Evolutionary conservation across 2,888 invertebrate species (phyloP).

Genomic region (Luffia ferchaultella): DNA sequence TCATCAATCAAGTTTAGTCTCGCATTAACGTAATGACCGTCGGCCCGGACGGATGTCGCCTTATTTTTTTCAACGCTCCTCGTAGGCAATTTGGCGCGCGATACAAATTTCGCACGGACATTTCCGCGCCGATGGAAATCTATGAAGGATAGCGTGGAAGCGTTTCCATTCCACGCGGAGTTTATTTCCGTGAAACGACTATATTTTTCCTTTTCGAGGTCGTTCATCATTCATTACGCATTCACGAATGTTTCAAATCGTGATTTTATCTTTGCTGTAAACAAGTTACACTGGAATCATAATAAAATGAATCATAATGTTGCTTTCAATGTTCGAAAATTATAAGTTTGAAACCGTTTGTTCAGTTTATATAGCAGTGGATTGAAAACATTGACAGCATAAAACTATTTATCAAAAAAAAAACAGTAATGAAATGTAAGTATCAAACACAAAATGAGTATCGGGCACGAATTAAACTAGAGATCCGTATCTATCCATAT

Average conservation of each 20-base stretch:
- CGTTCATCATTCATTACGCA: background rate
- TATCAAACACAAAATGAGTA: no score
- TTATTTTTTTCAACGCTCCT: conserved; percentile 37
- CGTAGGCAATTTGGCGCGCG: conserved; percentile 52
- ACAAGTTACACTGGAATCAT: background rate
- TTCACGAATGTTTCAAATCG: background rate
- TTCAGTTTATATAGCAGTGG: no score
- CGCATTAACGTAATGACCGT: conserved; percentile 64
- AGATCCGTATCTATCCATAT: no score
- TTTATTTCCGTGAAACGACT: background rate
- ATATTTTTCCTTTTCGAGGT: background rate
- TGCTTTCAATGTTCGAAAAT: background rate
- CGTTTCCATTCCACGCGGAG: background rate
- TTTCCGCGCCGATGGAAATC: conserved; percentile 56
- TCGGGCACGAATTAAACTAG: no score
- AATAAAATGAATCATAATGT: background rate
- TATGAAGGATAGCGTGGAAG: background rate
- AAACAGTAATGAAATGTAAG: no score
- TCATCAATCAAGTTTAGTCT: conserved; percentile 65
- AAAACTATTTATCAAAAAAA: no score
- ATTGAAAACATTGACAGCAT: no score
- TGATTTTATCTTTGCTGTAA: background rate
- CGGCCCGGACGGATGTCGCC: conserved; percentile 56
- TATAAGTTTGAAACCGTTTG: background rate
- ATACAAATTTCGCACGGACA: conserved; percentile 39